phyloP scores from a whole-genome alignment of 2,113 vertebrate genomes.

The Puma concolor region DNA sequence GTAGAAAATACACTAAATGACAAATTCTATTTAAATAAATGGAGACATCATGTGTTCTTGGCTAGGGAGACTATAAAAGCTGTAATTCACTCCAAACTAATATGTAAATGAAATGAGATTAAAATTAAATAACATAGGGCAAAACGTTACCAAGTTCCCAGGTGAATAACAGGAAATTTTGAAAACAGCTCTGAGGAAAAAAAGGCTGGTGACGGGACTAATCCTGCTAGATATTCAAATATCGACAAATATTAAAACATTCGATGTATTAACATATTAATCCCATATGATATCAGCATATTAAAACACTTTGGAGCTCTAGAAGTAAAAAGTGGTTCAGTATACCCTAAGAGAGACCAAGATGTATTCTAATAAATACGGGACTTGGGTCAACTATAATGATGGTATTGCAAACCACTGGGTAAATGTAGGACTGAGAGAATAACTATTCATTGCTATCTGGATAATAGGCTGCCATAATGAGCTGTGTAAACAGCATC shows the following conservation, averaged over 20 bases:
- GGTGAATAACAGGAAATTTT: background rate
- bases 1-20: background rate
- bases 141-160: constrained; percentile 1
- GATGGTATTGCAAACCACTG: background rate
- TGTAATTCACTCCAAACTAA: background rate
- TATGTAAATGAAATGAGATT: background rate
- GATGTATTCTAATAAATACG: background rate
- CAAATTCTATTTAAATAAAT: background rate
- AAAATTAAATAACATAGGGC: background rate
- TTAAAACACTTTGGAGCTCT: background rate
- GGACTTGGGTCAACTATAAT: background rate
- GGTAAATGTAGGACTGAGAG: background rate
- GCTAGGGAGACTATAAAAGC: background rate
- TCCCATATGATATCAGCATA: background rate
- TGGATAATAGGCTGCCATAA: background rate
- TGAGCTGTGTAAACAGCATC: background rate
- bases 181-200: constrained; percentile 11
- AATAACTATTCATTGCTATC: background rate
- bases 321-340: background rate
- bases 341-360: background rate
- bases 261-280: background rate
- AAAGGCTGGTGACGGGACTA: background rate
- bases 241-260: background rate
- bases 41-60: background rate
- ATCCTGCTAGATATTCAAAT: background rate